Evolutionary conservation across 2,113 vertebrate species (phyloP).

Genomic region (Aptenodytes forsteri): DNA sequence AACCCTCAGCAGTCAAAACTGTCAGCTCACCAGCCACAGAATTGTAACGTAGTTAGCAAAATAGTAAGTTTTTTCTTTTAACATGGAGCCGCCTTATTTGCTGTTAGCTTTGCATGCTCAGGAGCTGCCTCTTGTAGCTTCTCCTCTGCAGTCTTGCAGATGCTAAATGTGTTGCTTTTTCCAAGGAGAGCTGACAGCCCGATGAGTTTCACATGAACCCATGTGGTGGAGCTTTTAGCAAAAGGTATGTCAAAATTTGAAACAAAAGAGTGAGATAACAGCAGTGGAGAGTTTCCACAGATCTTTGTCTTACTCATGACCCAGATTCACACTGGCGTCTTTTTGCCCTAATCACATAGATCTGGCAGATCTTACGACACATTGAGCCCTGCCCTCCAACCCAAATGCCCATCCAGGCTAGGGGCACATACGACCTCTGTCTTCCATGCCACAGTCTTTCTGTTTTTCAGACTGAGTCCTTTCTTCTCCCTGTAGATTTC

Average conservation of each 20-base stretch:
- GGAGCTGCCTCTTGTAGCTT: not conserved
- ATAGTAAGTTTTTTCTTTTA: not conserved
- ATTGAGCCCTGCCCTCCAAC: not conserved
- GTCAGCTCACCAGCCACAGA: not conserved
- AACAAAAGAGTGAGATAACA: not conserved
- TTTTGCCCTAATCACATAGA: not conserved
- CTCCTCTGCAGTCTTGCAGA: not conserved
- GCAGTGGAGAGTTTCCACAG: not conserved
- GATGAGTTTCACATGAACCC: not conserved
- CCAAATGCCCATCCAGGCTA: too few relatives aligned
- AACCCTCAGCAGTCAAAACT: not conserved
- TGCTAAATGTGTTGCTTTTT: not conserved
- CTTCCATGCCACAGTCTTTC: not conserved
- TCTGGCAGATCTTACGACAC: not conserved
- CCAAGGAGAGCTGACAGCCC: not conserved
- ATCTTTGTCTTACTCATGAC: not conserved
- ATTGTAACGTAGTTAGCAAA: not conserved
- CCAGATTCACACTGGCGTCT: rapidly evolving
- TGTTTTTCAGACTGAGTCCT: not conserved
- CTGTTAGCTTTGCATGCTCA: not conserved
- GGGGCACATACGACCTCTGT: not conserved
- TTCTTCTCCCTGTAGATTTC: not conserved
- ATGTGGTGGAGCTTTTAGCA: not conserved
- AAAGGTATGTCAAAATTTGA: not conserved
- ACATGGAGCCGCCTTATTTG: not conserved